phyloP scores from a whole-genome alignment of 2,888 invertebrate genomes.

The Pseudococcus viburni region DNA sequence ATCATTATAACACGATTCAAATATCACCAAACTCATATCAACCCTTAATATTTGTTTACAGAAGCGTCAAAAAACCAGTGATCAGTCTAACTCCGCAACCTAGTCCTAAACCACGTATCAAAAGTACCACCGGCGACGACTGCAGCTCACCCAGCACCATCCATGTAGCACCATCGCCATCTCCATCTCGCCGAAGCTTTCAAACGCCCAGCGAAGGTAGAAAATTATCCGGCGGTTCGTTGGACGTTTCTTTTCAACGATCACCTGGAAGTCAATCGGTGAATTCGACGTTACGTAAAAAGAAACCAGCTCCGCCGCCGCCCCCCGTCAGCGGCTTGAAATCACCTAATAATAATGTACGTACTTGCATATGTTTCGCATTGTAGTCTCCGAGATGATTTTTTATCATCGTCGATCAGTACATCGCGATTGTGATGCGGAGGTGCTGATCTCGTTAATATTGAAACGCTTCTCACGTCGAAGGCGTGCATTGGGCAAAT shows the following conservation, averaged over 20 bases:
- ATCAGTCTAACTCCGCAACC: background rate
- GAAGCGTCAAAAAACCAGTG: conserved; percentile 39
- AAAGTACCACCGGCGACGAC: background rate
- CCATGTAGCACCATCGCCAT: conserved; percentile 1
- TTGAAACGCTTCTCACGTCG: background rate
- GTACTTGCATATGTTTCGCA: background rate
- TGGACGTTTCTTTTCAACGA: conserved; percentile 41
- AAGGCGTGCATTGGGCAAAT: background rate
- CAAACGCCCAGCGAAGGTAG: background rate
- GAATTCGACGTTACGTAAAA: conserved; percentile 74
- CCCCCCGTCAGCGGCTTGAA: conserved; percentile 70
- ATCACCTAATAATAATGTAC: background rate
- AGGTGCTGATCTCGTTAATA: background rate
- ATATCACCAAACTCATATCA: too few species aligned
- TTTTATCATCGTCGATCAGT: background rate
- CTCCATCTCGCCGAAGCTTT: conserved; percentile 11
- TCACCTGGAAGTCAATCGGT: conserved; percentile 44
- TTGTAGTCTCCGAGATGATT: background rate
- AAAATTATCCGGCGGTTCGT: conserved; percentile 57
- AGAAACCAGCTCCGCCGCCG: conserved; percentile 81
- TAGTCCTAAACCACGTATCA: conserved; percentile 41
- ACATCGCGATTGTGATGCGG: background rate
- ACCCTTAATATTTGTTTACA: background rate
- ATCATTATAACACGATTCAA: too few species aligned
- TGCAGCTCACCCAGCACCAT: background rate